Evolutionary conservation across 2,888 invertebrate species (phyloP).

Genomic region (Lepetodrilus schrolli): DNA sequence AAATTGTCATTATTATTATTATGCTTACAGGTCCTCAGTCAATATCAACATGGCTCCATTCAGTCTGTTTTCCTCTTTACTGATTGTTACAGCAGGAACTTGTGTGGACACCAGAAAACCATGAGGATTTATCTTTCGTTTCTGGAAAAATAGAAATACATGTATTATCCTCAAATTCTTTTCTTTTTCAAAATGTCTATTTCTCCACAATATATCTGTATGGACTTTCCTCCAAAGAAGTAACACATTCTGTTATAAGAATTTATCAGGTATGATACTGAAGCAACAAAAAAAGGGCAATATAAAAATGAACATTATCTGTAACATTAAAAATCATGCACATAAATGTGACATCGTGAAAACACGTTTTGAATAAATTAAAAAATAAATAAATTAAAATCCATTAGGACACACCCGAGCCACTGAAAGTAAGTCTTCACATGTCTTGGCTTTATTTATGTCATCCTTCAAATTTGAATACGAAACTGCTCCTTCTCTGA

Average conservation of each 20-base stretch:
- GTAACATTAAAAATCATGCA: no score
- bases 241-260: neutral
- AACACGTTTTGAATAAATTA: no score
- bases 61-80: conserved; percentile 54
- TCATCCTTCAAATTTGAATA: conserved; percentile 55
- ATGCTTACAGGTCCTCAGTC: conserved; percentile 61
- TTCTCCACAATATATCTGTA: no score
- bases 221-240: neutral
- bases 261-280: no score
- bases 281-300: neutral
- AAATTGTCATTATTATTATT: no score
- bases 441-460: conserved; percentile 63
- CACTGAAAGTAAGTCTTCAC: conserved; percentile 65
- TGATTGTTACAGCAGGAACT: conserved; percentile 61
- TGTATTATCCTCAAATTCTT: neutral
- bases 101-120: conserved; percentile 71
- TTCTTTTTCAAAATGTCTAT: no score
- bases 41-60: conserved; percentile 67
- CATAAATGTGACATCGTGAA: no score
- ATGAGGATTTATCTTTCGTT: conserved; percentile 62
- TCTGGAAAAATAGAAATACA: conserved; percentile 42
- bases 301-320: conserved; percentile 36
- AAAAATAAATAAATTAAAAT: no score
- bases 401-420: conserved; percentile 62
- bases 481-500: conserved; percentile 45